These are phyloP conservation scores for Gymnopithys bicolor DNA, from an alignment of 2,797 vertebrate species.

Conservation along the genomic window DNA sequence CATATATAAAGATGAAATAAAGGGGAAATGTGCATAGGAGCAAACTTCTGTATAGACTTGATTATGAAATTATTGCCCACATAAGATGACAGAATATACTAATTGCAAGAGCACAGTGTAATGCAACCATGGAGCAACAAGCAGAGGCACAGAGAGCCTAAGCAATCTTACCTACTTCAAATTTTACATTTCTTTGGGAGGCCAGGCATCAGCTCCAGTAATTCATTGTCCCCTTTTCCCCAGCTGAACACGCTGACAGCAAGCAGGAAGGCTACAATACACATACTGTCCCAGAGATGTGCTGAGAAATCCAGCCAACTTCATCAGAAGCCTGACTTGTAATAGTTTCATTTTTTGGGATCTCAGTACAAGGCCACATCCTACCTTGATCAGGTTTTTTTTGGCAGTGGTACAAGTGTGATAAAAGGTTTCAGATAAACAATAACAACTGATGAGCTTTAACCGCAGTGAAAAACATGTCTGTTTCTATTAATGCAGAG, in stretches of 20 bases:
- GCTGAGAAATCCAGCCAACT: neutral
- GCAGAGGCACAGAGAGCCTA: neutral
- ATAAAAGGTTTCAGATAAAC: neutral
- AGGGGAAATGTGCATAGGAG: neutral
- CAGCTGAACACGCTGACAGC: fast-evolving
- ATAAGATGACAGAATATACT: neutral
- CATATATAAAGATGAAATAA: neutral
- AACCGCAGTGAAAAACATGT: neutral
- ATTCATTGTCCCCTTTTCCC: neutral
- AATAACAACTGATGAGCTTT: neutral
- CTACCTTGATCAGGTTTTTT: neutral
- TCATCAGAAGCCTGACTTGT: neutral
- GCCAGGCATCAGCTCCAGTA: neutral
- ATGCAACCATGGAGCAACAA: neutral
- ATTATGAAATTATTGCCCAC: neutral
- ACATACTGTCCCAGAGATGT: neutral
- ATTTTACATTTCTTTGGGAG: neutral
- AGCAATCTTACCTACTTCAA: neutral
- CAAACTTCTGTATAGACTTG: neutral
- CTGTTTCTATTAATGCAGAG: neutral
- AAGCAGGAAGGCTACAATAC: neutral
- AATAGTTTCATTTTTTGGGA: neutral
- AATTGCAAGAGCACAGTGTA: neutral
- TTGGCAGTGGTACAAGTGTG: neutral
- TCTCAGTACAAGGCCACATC: neutral